These are phyloP conservation scores for Macroteleia sp. DNA, from an alignment of 2,888 invertebrate species.

Conservation along the genomic window DNA sequence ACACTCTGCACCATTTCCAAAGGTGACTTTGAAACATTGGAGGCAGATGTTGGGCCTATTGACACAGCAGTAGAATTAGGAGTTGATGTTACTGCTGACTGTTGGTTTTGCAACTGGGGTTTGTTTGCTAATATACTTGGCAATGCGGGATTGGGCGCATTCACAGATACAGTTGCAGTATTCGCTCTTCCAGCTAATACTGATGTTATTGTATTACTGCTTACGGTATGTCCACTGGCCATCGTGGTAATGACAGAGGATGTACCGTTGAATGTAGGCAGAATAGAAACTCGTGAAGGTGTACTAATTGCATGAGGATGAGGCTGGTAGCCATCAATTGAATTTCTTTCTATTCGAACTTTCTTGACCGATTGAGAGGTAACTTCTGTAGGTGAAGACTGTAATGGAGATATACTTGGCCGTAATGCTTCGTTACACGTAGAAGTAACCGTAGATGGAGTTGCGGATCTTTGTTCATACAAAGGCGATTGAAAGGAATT, in stretches of 20 bases:
- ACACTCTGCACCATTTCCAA: conserved; percentile 92
- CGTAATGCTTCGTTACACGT: conserved; percentile 56
- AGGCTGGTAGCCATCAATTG: conserved; percentile 79
- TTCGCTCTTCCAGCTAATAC: conserved; percentile 91
- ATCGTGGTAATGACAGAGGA: conserved; percentile 86
- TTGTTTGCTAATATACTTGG: conserved; percentile 80
- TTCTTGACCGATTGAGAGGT: conserved; percentile 83
- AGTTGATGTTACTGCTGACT: conserved; percentile 84
- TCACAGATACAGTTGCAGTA: conserved; percentile 91
- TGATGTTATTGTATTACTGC: conserved; percentile 92
- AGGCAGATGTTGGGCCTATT: conserved; percentile 76
- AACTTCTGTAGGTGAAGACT: conserved; percentile 63
- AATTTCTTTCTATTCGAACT: conserved; percentile 72
- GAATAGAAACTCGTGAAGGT: conserved; percentile 70
- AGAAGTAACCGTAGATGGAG: conserved; percentile 72
- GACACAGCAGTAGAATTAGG: conserved; percentile 67
- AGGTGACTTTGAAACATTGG: conserved; percentile 86
- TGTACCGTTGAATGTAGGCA: conserved; percentile 72
- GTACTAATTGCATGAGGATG: conserved; percentile 79
- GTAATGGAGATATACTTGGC: conserved; percentile 53
- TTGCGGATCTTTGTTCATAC: conserved; percentile 74
- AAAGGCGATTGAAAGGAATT: conserved; percentile 74
- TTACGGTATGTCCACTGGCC: conserved; percentile 91
- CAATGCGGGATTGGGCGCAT: conserved; percentile 85
- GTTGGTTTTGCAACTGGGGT: conserved; percentile 83